These are phyloP conservation scores for Paralvinella palmiformis DNA, from an alignment of 1,140 invertebrate species.

Conservation along the genomic window DNA sequence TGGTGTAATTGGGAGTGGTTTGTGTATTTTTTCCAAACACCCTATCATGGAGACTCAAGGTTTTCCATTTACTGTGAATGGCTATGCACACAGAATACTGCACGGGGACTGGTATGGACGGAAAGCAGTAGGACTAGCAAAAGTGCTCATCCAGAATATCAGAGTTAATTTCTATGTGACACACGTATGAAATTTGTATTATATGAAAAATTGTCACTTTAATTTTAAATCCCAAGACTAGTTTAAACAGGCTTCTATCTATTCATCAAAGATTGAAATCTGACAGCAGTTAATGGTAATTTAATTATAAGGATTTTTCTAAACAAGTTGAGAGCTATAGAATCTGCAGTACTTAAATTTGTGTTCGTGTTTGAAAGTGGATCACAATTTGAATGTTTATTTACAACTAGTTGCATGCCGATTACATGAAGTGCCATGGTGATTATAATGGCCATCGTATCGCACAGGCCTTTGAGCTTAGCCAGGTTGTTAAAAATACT, in stretches of 20 bases:
- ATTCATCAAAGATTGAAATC: too few relatives aligned
- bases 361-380: too few relatives aligned
- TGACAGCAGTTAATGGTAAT: too few relatives aligned
- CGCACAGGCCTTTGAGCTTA: slow-evolving; percentile 86
- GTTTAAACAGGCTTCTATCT: too few relatives aligned
- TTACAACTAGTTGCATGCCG: slow-evolving; percentile 92
- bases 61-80: slow-evolving; percentile 90
- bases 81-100: slow-evolving; percentile 90
- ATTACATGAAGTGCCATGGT: slow-evolving; percentile 76
- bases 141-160: slow-evolving; percentile 57
- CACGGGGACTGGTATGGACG: slow-evolving; percentile 98
- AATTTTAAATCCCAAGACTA: background rate
- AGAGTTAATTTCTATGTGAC: slow-evolving; percentile 80
- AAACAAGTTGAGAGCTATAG: too few relatives aligned
- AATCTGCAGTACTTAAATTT: too few relatives aligned
- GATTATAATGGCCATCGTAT: slow-evolving; percentile 85
- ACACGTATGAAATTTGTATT: slow-evolving; percentile 87
- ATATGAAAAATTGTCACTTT: too few relatives aligned
- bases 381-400: too few relatives aligned
- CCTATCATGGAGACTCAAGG: slow-evolving; percentile 83
- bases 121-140: slow-evolving; percentile 88
- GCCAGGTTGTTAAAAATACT: slow-evolving; percentile 85
- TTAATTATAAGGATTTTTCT: too few relatives aligned
- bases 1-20: slow-evolving; percentile 84
- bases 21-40: slow-evolving; percentile 83